Conservation (phyloP, 2,888 invertebrate genomes). For the Coelopa pilipes region DNA sequence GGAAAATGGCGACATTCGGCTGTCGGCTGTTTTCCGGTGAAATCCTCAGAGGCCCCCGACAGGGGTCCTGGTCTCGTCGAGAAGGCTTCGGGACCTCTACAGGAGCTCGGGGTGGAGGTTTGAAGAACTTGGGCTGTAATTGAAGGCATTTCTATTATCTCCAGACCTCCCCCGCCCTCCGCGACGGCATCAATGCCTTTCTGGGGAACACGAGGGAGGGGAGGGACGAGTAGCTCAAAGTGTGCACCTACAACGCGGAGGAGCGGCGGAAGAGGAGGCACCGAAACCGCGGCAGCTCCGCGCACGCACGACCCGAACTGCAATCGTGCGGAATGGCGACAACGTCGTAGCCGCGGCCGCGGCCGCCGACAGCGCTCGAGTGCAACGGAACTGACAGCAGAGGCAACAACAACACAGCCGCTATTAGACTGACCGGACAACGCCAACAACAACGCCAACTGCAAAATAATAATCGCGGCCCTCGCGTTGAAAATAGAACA, state of each 20-base stretch:
- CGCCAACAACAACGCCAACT: not conserved
- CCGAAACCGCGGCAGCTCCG: constrained; percentile 4
- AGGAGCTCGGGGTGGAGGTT: not conserved
- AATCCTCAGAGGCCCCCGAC: not conserved
- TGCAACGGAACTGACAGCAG: not conserved
- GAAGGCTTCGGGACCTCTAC: too few species aligned
- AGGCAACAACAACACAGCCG: too few species aligned
- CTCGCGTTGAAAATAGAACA: constrained; percentile 16
- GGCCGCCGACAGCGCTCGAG: not conserved
- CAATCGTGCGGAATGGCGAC: constrained; percentile 20
- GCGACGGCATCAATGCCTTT: not conserved
- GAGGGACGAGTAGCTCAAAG: too few species aligned
- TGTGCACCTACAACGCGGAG: not conserved
- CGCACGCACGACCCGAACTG: constrained; percentile 16
- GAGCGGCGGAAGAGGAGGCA: too few species aligned
- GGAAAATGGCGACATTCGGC: not conserved
- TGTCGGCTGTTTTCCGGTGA: not conserved
- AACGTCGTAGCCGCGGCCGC: not conserved
- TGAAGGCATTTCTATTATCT: too few species aligned
- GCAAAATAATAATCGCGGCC: constrained; percentile 14
- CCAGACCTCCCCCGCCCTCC: not conserved
- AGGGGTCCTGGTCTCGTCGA: too few species aligned
- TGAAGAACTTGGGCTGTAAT: not conserved
- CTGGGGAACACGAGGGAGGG: not conserved
- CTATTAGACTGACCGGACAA: too few species aligned